A percentile compares a stretch with the other conserved stretches of the same genome.
Conservation (phyloP, 2,888 invertebrate genomes). For the Galeopsomyia nigrocyanea region DNA sequence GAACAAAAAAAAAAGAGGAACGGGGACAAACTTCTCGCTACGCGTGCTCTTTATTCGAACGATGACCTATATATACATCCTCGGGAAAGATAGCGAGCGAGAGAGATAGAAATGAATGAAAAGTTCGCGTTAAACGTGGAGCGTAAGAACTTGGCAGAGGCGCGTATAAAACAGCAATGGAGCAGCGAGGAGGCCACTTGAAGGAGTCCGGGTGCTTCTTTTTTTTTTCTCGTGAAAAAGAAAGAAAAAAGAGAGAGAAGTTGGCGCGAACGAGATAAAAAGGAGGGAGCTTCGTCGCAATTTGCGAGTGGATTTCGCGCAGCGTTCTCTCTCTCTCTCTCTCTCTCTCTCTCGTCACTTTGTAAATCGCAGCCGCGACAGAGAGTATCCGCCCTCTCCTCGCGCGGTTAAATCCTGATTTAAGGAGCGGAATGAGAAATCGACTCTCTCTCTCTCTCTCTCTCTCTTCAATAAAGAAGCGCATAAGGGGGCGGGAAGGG, state of each 20-base stretch:
- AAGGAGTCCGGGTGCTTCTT: neutral
- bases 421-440: slow-evolving; percentile 43
- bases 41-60: neutral
- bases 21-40: slow-evolving; percentile 25
- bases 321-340: slow-evolving; percentile 21
- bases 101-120: neutral
- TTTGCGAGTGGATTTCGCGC: slow-evolving; percentile 35
- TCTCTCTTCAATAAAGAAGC: slow-evolving; percentile 35
- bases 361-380: slow-evolving; percentile 29
- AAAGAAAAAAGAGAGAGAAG: slow-evolving; percentile 16
- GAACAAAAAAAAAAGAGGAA: too few species aligned
- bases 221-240: slow-evolving; percentile 1
- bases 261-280: neutral
- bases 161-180: too few species aligned
- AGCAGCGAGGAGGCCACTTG: slow-evolving; percentile 24
- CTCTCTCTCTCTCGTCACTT: slow-evolving; percentile 41
- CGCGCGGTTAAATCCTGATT: slow-evolving; percentile 41
- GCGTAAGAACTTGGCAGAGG: too few species aligned
- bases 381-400: neutral
- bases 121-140: slow-evolving; percentile 26
- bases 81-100: neutral
- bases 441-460: slow-evolving; percentile 9
- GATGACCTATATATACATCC: neutral
- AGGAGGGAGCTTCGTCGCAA: slow-evolving; percentile 7
- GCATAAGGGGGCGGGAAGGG: slow-evolving; percentile 23